A percentile compares a stretch with the other conserved stretches of the same genome.
These are phyloP conservation scores for Tyrannus savana DNA, from an alignment of 2,113 vertebrate genomes.

Conservation along the genomic window DNA sequence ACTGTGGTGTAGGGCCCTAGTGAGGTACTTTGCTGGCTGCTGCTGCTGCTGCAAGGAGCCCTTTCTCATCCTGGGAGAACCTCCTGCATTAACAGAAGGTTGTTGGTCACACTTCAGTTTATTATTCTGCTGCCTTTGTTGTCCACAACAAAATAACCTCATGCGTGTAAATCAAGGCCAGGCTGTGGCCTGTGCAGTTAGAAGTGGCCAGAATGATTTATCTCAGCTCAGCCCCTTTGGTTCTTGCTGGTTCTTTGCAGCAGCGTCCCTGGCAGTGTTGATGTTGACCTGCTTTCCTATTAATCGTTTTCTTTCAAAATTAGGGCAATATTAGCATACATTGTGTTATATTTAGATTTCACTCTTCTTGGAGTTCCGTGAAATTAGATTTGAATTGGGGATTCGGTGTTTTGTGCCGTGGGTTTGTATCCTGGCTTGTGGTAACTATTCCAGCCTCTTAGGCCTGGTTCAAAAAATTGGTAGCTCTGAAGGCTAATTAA, in stretches of 20 bases:
- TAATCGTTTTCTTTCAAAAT: neutral
- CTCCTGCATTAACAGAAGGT: neutral
- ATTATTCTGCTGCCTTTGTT: neutral
- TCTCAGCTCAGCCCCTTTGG: neutral
- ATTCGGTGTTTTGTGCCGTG: neutral
- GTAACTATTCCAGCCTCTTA: neutral
- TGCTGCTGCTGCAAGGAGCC: neutral
- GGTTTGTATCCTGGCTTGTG: neutral
- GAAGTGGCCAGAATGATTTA: neutral
- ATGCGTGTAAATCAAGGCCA: neutral
- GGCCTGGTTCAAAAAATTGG: neutral
- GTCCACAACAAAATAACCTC: neutral
- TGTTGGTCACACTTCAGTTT: neutral
- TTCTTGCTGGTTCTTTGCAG: neutral
- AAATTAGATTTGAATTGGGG: neutral
- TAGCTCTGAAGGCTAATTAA: neutral
- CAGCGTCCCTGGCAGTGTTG: neutral
- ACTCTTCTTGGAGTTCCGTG: neutral
- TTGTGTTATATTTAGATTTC: neutral
- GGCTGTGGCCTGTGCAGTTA: neutral
- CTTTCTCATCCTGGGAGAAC: neutral
- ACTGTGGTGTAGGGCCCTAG: neutral
- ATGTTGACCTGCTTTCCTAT: conserved; percentile 15
- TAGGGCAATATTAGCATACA: conserved; percentile 31
- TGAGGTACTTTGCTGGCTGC: neutral